phyloP scores from a whole-genome alignment of 2,113 vertebrate species.

The Nerophis lumbriciformis region DNA sequence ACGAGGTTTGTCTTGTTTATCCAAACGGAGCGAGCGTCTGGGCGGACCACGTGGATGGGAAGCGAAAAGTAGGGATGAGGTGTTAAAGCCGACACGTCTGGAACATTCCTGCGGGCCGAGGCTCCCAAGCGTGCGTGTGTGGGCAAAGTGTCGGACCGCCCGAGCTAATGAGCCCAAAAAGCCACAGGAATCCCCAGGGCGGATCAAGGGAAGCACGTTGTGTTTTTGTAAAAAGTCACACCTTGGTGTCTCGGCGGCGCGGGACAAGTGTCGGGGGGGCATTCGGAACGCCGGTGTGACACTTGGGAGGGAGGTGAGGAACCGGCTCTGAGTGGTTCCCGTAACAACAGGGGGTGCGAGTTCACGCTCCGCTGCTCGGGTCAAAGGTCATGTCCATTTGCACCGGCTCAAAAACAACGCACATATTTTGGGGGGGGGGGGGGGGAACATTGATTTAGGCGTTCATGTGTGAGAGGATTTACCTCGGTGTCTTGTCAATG shows the following conservation, averaged over 20 bases:
- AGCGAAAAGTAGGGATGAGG: constrained; percentile 24
- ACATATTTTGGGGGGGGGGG: too few species aligned
- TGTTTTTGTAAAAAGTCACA: constrained; percentile 6
- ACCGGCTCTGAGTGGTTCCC: constrained; percentile 44
- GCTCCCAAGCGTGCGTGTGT: constrained; percentile 15
- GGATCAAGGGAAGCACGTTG: constrained; percentile 10
- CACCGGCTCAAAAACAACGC: not conserved
- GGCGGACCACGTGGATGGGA: constrained; percentile 18
- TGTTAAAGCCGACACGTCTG: constrained; percentile 29
- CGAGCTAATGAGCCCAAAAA: constrained; percentile 25
- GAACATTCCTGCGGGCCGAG: constrained; percentile 36
- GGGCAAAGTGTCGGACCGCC: constrained; percentile 36
- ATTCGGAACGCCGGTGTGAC: constrained; percentile 44
- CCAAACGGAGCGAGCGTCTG: not conserved
- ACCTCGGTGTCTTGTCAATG: too few species aligned
- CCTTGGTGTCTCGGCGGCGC: not conserved
- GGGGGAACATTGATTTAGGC: too few species aligned
- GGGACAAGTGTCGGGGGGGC: constrained; percentile 31
- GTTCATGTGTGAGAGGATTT: too few species aligned
- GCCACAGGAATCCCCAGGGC: constrained; percentile 20
- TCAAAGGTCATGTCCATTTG: not conserved
- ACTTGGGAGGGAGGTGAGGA: constrained; percentile 37
- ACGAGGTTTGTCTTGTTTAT: not conserved
- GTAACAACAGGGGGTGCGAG: constrained; percentile 6
- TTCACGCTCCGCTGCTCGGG: not conserved